These are phyloP conservation scores for Plebejus argus DNA, from an alignment of 2,888 invertebrate species.

Conservation along the genomic window DNA sequence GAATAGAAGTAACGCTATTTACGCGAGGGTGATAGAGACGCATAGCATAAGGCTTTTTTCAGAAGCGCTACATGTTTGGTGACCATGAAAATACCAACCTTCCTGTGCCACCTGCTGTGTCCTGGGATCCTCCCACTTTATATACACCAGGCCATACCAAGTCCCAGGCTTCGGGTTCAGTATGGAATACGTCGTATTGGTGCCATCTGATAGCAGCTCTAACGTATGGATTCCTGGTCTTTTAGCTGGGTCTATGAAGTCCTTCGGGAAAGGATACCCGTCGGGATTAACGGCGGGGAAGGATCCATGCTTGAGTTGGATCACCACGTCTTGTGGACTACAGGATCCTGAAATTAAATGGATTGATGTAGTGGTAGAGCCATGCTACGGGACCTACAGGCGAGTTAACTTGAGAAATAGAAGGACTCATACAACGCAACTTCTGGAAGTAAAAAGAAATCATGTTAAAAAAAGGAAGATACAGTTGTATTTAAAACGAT, in stretches of 20 bases:
- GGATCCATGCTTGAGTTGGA: constrained; percentile 89
- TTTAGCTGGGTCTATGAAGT: constrained; percentile 76
- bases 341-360: constrained; percentile 74
- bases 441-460: no score
- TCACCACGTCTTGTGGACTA: constrained; percentile 82
- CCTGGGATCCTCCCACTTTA: constrained; percentile 88
- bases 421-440: no score
- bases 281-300: constrained; percentile 92
- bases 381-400: neutral
- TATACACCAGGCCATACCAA: constrained; percentile 90
- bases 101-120: constrained; percentile 86
- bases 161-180: constrained; percentile 86
- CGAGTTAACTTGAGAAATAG: no score
- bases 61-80: no score
- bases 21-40: no score
- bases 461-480: no score
- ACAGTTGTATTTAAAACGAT: no score
- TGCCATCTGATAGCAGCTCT: constrained; percentile 83
- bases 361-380: neutral
- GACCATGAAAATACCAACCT: constrained; percentile 69
- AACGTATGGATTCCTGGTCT: constrained; percentile 77
- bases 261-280: constrained; percentile 87
- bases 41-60: no score
- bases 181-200: constrained; percentile 80
- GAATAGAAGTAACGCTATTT: no score